Evolutionary conservation across 2,888 invertebrate species (phyloP).

Genomic region (Amaurobius ferox): DNA sequence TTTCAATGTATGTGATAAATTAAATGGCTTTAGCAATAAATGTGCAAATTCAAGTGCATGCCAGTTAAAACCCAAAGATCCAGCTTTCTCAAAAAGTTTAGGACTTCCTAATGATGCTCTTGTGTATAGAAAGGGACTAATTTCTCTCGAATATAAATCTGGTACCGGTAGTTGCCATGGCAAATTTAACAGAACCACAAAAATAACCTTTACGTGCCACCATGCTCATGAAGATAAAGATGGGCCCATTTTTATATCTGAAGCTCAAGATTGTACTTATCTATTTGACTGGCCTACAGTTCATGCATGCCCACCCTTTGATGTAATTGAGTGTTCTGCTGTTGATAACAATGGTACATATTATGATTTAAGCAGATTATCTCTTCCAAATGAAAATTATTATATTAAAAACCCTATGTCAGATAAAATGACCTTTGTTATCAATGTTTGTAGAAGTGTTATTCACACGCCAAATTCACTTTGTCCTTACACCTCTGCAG

Average conservation of each 20-base stretch:
- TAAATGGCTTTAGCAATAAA: slow-evolving; percentile 38
- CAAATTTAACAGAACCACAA: slow-evolving; percentile 55
- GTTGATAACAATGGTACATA: slow-evolving; percentile 25
- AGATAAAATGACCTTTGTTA: slow-evolving; percentile 48
- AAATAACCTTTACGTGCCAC: slow-evolving; percentile 65
- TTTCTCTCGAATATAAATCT: slow-evolving; percentile 55
- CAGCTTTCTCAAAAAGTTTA: slow-evolving; percentile 41
- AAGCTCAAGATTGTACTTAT: slow-evolving; percentile 69
- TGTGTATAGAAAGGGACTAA: slow-evolving; percentile 48
- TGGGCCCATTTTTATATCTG: slow-evolving; percentile 61
- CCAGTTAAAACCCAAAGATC: slow-evolving; percentile 51
- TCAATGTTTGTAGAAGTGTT: slow-evolving; percentile 70
- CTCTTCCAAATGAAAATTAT: slow-evolving; percentile 57
- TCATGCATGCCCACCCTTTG: slow-evolving; percentile 72
- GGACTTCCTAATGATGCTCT: slow-evolving; percentile 48
- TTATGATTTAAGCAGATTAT: slow-evolving; percentile 62
- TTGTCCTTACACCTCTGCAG: slow-evolving; percentile 51
- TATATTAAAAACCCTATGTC: slow-evolving; percentile 33
- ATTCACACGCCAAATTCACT: slow-evolving; percentile 61
- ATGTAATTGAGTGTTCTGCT: slow-evolving; percentile 54
- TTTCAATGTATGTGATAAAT: slow-evolving; percentile 70
- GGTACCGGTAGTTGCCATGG: slow-evolving; percentile 63
- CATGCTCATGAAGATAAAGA: slow-evolving; percentile 55
- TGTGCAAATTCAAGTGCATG: slow-evolving; percentile 69
- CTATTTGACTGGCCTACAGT: slow-evolving; percentile 73